Base-by-base conservation (phyloP, 2,888 invertebrate species). In the Aplocera efformata region DNA sequence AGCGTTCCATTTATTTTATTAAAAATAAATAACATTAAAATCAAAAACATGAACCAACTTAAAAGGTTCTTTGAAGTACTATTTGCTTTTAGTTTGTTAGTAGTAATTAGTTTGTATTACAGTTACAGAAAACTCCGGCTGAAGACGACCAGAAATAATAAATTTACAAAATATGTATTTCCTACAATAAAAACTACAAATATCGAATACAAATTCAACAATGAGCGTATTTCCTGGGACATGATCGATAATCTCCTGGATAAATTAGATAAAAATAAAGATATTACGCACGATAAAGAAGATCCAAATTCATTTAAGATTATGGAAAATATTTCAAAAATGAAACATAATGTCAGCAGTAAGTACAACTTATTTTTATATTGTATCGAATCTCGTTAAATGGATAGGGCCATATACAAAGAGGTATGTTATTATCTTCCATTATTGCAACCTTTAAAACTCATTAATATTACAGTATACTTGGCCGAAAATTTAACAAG, bases 261-360 rank as follows among this genome's bases (percentile, higher is more conserved):
- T 33, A 67, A 60, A 10, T 48, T 71, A 1, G 68, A 60, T 24
- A 52, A 56, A 45, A 59, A 43, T 22, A 52, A 46, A 37, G 28
- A 42, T 8, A 17, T 22, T 0, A 5, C 7, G 1, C 17, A 26
- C n/a, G 22, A 32, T 21, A 28, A 13, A 9, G 7, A 10, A 6
- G 17, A 33, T n/a, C 9, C 1, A n/a, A 8, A 10, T 26, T 32
- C 6, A 26, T 36, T 17, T n/a, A 22, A 11, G 17, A 26, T 69
- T 21, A 36, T 67, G 11, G 56, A 64, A 37, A 60, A 59, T 2
- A 55, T 69, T 32, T 54, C 64, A 35, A 61, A 69, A 13, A 56
- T 45, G 10, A 48, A 62, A 28, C 58, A 64, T 9, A 73, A 68
- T 53, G 49, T 49, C 5, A 79, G 73, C 37, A 66, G 81, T 81